These are phyloP conservation scores for Cryptomyrus ogoouensis DNA, from an alignment of 2,113 vertebrate species.

Conservation along the genomic window DNA sequence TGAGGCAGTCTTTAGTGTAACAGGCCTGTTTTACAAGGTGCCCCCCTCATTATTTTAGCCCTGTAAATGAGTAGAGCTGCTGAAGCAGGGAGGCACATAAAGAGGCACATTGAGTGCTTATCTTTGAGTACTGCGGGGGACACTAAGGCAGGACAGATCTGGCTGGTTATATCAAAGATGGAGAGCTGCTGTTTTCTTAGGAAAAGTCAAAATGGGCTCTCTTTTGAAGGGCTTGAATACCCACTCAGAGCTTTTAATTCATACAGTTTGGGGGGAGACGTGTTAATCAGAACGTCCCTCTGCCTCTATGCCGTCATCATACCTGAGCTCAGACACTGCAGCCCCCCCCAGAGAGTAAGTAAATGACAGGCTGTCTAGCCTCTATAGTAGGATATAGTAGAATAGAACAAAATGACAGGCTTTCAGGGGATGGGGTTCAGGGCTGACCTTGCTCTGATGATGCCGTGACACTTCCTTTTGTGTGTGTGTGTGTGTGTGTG, in stretches of 20 bases:
- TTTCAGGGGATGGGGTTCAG: not conserved
- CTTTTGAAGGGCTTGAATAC: not conserved
- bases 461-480: not conserved
- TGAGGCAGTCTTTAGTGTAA: not conserved
- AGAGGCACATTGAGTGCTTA: not conserved
- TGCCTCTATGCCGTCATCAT: not conserved
- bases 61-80: not conserved
- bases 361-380: not conserved
- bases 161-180: not conserved
- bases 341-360: not conserved
- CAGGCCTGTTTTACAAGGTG: not conserved
- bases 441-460: not conserved
- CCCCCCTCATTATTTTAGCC: not conserved
- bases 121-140: not conserved
- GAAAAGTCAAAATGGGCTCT: not conserved
- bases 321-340: not conserved
- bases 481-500: not conserved
- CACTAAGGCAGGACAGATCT: not conserved
- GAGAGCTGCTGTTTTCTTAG: not conserved
- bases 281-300: not conserved
- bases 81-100: not conserved
- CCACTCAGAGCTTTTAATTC: not conserved
- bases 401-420: conserved; percentile 24
- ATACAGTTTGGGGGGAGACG: not conserved
- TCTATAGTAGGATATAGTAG: conserved; percentile 1